Evolutionary conservation across 2,113 vertebrate genomes (phyloP).

Genomic region (Phalacrocorax pelagicus): DNA sequence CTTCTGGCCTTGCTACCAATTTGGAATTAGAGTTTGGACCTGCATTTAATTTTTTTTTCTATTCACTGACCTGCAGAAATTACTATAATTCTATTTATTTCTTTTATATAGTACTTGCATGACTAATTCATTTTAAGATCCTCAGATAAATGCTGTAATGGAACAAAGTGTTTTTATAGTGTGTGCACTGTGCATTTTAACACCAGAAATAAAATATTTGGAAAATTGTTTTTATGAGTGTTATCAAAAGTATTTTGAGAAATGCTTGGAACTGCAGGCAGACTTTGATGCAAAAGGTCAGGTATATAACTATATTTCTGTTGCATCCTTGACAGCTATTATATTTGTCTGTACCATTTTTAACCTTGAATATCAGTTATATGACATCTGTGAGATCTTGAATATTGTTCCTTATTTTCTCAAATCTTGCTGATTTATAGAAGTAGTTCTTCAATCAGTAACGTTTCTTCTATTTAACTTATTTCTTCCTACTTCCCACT

Average conservation of each 20-base stretch:
- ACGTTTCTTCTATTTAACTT: not conserved
- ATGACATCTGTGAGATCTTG: not conserved
- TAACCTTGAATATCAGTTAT: not conserved
- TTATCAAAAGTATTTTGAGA: not conserved
- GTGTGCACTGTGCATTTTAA: not conserved
- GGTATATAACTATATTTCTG: not conserved
- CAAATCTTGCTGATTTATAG: slow-evolving; percentile 24
- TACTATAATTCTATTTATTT: not conserved
- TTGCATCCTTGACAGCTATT: not conserved
- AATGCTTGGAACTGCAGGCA: not conserved
- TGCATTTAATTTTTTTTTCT: not conserved
- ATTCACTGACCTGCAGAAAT: not conserved
- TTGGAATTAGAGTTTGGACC: not conserved
- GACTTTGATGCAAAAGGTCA: not conserved
- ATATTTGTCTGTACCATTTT: not conserved
- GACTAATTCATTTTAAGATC: not conserved
- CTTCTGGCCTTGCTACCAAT: not conserved
- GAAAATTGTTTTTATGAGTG: not conserved
- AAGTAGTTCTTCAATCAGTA: slow-evolving; percentile 2
- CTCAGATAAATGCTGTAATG: not conserved
- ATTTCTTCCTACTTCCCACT: slow-evolving; percentile 5
- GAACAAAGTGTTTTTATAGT: not conserved
- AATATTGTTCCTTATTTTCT: not conserved
- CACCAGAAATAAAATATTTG: not conserved
- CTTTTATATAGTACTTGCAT: not conserved